Evolutionary conservation across 2,113 vertebrate species (phyloP), one percentile per base, ranked within the genome.

Genomic region (Trichomycterus rosablanca): DNA sequence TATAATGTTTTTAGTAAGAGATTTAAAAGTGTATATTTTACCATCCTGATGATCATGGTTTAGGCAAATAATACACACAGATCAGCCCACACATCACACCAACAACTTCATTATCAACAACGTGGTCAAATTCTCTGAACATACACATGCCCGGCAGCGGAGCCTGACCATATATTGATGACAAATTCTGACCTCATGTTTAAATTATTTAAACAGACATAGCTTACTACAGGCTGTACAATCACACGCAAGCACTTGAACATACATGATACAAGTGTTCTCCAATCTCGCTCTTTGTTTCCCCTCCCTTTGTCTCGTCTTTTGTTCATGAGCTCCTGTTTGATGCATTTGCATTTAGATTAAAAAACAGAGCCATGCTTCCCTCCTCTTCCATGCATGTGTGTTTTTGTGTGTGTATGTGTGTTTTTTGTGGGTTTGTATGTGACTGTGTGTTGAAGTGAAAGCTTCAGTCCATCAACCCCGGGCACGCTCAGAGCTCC

Each of bases 331-430:
- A 59, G 67, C 35, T 70, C 30, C 18, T 49, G 30, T 70, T 39
- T 39, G 54, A 46, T 19, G 57, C 77, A 86, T 85, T 84, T 82
- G 81, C 82, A 84, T 84, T 82, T 85, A 83, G 83, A 85, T 83
- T 67, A 77, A 81, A 83, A 73, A 83, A 73, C 70, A 68, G 59
- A 71, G 67, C 66, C 50, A 74, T 61, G 81, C 74, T 84, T 74
- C 73, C 55, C 72, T 77, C 77, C 83, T 81, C 81, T 64, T 79
- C 71, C 23, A 42, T 59, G 67, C 50, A 62, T 45, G 15, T 58
- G 67, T 51, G 32, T 46, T 26, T 40, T 7, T 69, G 45, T 52
- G 45, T 37, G 60, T 62, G 49, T 61, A 50, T 49, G 28, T 61
- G 49, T 28, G 37, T 28, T 45, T 37, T 40, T 40, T 40, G 54